These are phyloP conservation scores for Cheilosia pagana DNA, from an alignment of 2,888 invertebrate species.

Conservation along the genomic window DNA sequence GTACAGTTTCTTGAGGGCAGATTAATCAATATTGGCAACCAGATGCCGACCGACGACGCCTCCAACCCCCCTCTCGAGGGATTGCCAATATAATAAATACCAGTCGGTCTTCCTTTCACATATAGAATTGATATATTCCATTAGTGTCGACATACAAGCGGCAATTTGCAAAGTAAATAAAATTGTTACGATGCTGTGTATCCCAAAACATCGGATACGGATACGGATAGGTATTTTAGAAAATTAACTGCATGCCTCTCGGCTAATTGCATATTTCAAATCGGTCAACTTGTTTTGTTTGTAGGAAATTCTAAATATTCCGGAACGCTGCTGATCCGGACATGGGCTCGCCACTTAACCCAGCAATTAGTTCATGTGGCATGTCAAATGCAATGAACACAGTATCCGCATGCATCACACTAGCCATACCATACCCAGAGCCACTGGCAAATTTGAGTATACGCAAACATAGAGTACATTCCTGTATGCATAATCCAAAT, in stretches of 20 bases:
- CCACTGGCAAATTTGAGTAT: neutral
- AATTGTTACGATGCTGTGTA: neutral
- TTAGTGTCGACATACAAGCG: conserved; percentile 45
- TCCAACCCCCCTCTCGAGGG: neutral
- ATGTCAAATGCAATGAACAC: conserved; percentile 8
- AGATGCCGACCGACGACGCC: conserved; percentile 7
- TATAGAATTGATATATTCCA: conserved; percentile 54
- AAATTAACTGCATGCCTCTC: conserved; percentile 20
- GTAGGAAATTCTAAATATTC: neutral
- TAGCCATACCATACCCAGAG: too few relatives aligned
- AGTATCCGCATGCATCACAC: conserved; percentile 1
- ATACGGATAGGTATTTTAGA: conserved; percentile 5
- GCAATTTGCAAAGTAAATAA: conserved; percentile 52
- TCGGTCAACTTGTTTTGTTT: conserved; percentile 18
- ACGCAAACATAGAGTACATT: neutral
- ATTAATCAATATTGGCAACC: conserved; percentile 42
- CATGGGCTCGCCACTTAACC: conserved; percentile 18
- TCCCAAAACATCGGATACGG: neutral
- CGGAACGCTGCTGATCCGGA: conserved; percentile 9
- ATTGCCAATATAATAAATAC: conserved; percentile 29
- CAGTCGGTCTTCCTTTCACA: conserved; percentile 31
- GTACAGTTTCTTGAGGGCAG: conserved; percentile 10
- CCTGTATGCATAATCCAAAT: neutral
- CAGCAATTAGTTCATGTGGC: conserved; percentile 17
- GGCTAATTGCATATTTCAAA: conserved; percentile 45